Conservation (phyloP, 2,113 vertebrate genomes). For the Scopus umbretta region DNA sequence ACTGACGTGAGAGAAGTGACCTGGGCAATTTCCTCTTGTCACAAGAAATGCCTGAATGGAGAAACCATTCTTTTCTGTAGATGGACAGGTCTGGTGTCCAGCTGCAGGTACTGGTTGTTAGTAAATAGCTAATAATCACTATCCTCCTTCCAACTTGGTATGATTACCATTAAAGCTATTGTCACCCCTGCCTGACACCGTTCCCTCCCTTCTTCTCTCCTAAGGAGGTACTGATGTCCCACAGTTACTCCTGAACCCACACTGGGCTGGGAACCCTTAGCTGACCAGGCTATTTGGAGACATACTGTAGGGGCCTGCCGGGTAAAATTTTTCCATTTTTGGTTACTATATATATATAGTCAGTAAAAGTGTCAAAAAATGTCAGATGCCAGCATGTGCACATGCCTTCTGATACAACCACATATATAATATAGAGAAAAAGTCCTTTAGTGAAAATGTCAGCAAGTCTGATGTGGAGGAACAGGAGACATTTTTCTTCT, state of each 20-base stretch:
- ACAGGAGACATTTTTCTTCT: background rate
- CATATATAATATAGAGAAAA: background rate
- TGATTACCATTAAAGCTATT: background rate
- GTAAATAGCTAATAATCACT: background rate
- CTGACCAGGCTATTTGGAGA: background rate
- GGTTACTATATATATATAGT: background rate
- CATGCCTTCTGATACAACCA: background rate
- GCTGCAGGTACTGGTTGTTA: background rate
- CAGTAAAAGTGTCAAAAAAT: background rate
- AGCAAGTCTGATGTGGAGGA: background rate
- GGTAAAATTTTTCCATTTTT: background rate
- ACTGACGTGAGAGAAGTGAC: background rate
- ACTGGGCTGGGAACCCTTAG: background rate
- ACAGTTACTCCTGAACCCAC: background rate
- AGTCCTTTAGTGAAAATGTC: background rate
- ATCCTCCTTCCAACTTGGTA: background rate
- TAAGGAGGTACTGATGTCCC: background rate
- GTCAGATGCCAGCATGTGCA: background rate
- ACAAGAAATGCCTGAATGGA: background rate
- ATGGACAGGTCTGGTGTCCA: background rate
- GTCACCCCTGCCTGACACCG: rapidly evolving
- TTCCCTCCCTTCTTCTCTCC: background rate
- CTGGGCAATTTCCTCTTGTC: background rate
- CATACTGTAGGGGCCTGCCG: background rate
- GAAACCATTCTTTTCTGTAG: background rate